Base-by-base conservation (phyloP, 2,113 vertebrate species). In the Hippotragus niger region DNA sequence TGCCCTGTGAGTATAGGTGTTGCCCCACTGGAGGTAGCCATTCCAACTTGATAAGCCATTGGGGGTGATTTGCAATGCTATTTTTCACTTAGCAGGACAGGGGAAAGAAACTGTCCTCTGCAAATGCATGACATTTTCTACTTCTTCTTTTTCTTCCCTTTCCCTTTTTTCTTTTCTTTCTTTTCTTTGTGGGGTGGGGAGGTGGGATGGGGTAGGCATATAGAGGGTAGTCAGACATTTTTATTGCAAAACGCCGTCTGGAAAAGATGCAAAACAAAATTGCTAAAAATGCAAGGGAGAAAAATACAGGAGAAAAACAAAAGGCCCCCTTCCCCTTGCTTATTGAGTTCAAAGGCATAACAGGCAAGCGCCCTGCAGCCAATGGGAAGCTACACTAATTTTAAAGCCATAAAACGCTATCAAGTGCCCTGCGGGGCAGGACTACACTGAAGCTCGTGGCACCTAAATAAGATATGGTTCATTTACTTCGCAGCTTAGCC, bases 381-480 rank as follows among this genome's bases (percentile, higher is more conserved):
- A 99, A 98, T 97, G 98, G 98, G 99, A 99, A 99, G 99, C 99
- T 97, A 99, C 99, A 99, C 99, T 99, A 99, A 99, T 99, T 99
- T 99, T 99, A 99, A 99, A 99, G 99, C 99, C 98, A 99, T 99
- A 99, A 99, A 99, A 98, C 13, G 98, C 99, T 98, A 98, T 98
- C 99, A 98, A 99, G 99, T 98, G 98, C 99, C 99, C 99, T 98
- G 99, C 98, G 98, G 99, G 99, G 99, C 99, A 99, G 99, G 99
- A 96, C 99, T 98, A 95, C 98, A 98, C 98, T 97, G 99, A 98
- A 99, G 99, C 99, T 99, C 98, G 98, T 98, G 99, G 99, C 99
- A 99, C 99, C 99, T 99, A 99, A 99, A 99, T 99, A 99, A 99
- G 99, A 99, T 99, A 98, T 90, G 99, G 99, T 99, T 99, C 99